Percentiles rank a stretch among this genome's conserved stretches.
Evolutionary conservation across 2,797 vertebrate species (phyloP).

Genomic region (Erpetoichthys calabaricus): DNA sequence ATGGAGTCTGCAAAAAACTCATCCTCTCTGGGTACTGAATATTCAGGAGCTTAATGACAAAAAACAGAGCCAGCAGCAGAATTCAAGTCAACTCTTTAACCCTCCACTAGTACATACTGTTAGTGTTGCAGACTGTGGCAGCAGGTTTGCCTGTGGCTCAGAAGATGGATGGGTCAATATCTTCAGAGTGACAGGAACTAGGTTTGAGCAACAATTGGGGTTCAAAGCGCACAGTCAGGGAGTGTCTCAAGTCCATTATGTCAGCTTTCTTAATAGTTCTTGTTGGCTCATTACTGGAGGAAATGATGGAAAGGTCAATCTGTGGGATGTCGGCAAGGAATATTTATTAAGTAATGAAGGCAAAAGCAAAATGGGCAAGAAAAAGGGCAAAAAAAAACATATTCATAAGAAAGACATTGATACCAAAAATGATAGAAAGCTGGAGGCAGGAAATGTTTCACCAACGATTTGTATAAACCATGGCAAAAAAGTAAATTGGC

Average conservation of each 20-base stretch:
- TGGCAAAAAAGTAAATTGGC: constrained; percentile 87
- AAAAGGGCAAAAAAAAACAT: constrained; percentile 28
- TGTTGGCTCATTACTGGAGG: constrained; percentile 77
- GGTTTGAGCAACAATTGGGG: constrained; percentile 55
- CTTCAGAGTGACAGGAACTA: constrained; percentile 62
- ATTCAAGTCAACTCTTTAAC: constrained; percentile 72
- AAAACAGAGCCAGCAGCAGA: constrained; percentile 35
- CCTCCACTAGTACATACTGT: constrained; percentile 80
- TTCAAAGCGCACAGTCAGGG: constrained; percentile 72
- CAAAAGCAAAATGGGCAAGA: constrained; percentile 32
- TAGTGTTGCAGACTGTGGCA: constrained; percentile 70
- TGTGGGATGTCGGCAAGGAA: constrained; percentile 70
- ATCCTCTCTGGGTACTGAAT: constrained; percentile 71
- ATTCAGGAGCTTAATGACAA: constrained; percentile 64
- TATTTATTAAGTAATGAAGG: constrained; percentile 41
- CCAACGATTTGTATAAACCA: constrained; percentile 68
- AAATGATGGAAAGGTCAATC: constrained; percentile 69
- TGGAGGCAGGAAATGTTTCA: constrained; percentile 33
- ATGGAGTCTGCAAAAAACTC: constrained; percentile 84
- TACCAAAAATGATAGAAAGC: constrained; percentile 26
- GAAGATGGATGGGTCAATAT: constrained; percentile 77
- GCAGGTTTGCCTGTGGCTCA: constrained; percentile 70
- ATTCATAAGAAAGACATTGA: constrained; percentile 17
- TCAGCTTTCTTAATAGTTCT: constrained; percentile 48
- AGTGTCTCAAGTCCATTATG: constrained; percentile 78